Conservation (phyloP, 2,888 invertebrate species). For the Chaetoderma sp. region DNA sequence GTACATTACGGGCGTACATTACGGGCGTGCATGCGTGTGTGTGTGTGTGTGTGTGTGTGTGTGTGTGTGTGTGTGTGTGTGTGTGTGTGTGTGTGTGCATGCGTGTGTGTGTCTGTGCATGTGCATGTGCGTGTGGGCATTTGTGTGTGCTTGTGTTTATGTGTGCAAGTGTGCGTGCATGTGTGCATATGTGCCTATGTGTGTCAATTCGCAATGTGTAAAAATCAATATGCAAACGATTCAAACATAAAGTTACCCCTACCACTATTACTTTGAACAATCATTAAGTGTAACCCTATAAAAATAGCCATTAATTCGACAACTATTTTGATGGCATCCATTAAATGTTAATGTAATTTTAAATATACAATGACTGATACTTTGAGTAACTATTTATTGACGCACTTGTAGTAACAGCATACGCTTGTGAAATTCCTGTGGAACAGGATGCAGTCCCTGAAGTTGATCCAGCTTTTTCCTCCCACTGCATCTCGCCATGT, state of each 20-base stretch:
- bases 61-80: no score
- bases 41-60: no score
- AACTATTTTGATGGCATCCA: background rate
- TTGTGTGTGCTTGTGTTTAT: no score
- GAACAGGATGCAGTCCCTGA: conserved; percentile 27
- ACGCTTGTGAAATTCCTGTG: conserved; percentile 37
- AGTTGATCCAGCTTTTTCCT: conserved; percentile 8
- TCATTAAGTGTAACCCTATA: background rate
- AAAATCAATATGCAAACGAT: no score
- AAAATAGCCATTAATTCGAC: background rate
- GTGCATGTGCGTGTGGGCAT: no score
- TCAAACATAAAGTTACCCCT: background rate
- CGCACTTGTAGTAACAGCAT: conserved; percentile 36
- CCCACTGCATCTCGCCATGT: conserved; percentile 21
- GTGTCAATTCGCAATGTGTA: no score
- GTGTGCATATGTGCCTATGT: no score
- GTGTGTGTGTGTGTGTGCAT: no score
- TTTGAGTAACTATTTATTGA: background rate
- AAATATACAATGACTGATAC: background rate
- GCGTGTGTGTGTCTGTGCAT: no score
- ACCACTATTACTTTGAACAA: background rate
- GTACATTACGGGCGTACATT: no score
- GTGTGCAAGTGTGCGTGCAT: no score
- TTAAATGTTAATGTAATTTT: background rate
- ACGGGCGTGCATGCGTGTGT: no score